Evolutionary conservation across 2,113 vertebrate genomes (phyloP), one percentile per base, ranked within the genome.

Genomic region (Eubucco bourcierii): DNA sequence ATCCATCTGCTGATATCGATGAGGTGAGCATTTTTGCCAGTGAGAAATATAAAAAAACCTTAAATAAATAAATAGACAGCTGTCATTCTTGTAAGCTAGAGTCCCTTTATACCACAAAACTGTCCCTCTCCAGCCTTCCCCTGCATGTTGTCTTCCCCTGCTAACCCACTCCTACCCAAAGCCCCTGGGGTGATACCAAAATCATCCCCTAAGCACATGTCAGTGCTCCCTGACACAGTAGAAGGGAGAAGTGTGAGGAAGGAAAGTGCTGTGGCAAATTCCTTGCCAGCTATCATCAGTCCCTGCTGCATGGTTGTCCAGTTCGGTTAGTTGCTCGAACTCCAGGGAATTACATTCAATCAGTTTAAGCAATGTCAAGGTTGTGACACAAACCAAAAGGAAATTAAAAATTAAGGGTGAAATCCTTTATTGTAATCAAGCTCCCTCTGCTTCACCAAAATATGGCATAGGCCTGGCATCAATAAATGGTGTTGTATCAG

Each of bases 401-500:
- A 94, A 92, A 94, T 72, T 77, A 80, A 93, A 94, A 92, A 74
- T 58, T 58, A 87, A 68, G 60, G 17, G 28, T 87, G 81, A 84
- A 94, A 93, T 82, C 39, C 71, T 73, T 24, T 23, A 65, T 24
- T 44, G 50, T 52, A 73, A 82, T 70, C 4, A 2, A 80, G 76
- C 64, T 64, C 12, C 12, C 12, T 19, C 44, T 47, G 25, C 56
- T 77, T 89, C 79, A 47, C 29, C n/a, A 11, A 90, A 90, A 78
- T 47, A 82, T 4, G 18, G 56, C 47, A 71, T 1, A 83, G 75
- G 56, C 15, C 41, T 60, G 41, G 34, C 53, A 64, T 80, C 81
- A 92, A 60, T 72, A 80, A 80, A 58, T 14, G 41, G 55, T 70
- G 74, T 10, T 90, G 18, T 46, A 46, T 44, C 34, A 74, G 55